Conservation (phyloP, 1,140 invertebrate genomes). For the Drosophila tropicalis region DNA sequence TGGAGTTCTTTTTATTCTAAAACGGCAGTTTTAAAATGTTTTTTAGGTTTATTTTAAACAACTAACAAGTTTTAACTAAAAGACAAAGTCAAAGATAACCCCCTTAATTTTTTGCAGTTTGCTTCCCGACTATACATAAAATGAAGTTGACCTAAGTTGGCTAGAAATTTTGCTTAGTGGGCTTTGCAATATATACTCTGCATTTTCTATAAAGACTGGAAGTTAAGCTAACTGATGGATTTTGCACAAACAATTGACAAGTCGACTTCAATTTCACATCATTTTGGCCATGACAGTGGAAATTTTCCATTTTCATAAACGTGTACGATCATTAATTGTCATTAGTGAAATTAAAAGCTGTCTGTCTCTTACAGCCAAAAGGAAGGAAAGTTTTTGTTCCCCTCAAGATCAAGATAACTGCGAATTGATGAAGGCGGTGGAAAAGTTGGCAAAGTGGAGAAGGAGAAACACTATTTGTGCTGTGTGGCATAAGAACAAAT, state of each 20-base stretch:
- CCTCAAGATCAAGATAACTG: conserved; percentile 63
- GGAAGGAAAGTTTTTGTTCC: conserved; percentile 56
- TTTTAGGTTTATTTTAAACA: no score
- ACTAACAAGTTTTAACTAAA: no score
- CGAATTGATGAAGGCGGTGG: conserved; percentile 60
- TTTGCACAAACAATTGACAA: conserved; percentile 10
- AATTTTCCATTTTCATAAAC: conserved; percentile 61
- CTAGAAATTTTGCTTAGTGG: no score
- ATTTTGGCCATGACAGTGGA: conserved; percentile 19
- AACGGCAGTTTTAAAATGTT: no score
- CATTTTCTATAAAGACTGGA: conserved; percentile 1
- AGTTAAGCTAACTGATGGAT: conserved; percentile 6
- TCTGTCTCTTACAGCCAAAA: conserved; percentile 35
- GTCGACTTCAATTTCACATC: conserved; percentile 1
- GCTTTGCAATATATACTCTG: background rate
- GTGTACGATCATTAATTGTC: conserved; percentile 45
- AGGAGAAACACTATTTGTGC: background rate
- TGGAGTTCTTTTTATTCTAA: no score
- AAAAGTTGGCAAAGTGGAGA: conserved; percentile 37
- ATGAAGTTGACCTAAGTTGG: no score
- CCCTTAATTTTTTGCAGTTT: no score
- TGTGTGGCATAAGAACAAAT: conserved; percentile 57
- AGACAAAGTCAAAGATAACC: no score
- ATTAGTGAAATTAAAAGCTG: conserved; percentile 61
- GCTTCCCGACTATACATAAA: no score